Percentiles rank a stretch among this genome's conserved stretches.
Evolutionary conservation across 2,797 vertebrate genomes (phyloP).

Genomic region (Podargus strigoides): DNA sequence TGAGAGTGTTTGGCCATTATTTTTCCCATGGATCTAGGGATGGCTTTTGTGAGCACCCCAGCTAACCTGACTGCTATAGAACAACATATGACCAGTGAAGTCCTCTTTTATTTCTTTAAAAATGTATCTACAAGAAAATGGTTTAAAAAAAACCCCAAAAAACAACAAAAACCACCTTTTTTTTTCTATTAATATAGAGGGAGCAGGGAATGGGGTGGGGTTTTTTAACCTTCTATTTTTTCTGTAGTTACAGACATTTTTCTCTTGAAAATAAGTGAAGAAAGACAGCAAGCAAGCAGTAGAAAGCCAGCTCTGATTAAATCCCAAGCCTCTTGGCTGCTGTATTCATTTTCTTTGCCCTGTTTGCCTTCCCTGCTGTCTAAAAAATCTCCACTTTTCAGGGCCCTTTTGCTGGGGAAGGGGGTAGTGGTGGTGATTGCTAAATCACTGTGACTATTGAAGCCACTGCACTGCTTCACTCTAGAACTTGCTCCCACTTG

Average conservation of each 20-base stretch:
- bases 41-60: neutral
- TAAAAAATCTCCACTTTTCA: neutral
- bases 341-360: neutral
- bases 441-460: neutral
- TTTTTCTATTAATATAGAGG: neutral
- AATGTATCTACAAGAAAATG: neutral
- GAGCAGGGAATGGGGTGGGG: neutral
- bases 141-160: neutral
- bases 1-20: neutral
- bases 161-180: too few species aligned
- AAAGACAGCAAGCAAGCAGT: neutral
- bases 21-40: neutral
- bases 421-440: neutral
- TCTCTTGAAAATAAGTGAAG: neutral
- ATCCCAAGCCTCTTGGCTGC: neutral
- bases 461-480: neutral
- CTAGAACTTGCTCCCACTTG: neutral
- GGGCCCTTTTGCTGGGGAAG: neutral
- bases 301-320: neutral
- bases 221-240: neutral
- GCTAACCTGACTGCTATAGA: neutral
- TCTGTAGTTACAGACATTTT: neutral
- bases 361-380: neutral
- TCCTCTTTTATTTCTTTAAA: neutral
- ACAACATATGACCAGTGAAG: neutral